Evolutionary conservation across 2,113 vertebrate species (phyloP).

Genomic region (Rhadina sibilatrix): DNA sequence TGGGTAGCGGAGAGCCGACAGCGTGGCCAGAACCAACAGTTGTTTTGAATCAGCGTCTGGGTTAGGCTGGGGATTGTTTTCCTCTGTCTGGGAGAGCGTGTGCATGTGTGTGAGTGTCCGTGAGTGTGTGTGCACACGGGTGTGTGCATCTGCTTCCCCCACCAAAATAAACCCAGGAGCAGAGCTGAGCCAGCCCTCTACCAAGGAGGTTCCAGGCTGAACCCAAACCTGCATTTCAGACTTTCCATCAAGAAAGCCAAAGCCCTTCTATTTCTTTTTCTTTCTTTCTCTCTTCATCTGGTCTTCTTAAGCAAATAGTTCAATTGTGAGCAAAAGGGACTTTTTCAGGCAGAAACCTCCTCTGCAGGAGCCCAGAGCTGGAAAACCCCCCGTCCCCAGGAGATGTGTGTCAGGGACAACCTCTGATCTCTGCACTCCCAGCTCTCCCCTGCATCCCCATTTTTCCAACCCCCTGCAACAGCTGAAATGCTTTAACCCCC

Average conservation of each 20-base stretch:
- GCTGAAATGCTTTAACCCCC: not conserved
- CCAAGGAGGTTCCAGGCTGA: not conserved
- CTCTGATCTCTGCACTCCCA: not conserved
- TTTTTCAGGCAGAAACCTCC: not conserved
- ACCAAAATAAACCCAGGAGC: not conserved
- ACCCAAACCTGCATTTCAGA: not conserved
- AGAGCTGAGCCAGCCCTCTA: not conserved
- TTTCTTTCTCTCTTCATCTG: not conserved
- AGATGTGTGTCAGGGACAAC: not conserved
- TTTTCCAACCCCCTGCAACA: not conserved
- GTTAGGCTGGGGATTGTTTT: not conserved
- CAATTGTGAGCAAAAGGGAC: not conserved
- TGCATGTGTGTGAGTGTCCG: not conserved
- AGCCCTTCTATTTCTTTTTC: not conserved
- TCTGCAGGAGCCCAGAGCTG: not conserved
- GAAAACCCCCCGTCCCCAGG: not conserved
- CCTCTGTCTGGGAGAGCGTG: not conserved
- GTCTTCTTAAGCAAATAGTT: not conserved
- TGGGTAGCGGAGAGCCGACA: not conserved
- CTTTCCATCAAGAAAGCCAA: not conserved
- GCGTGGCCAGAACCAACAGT: not conserved
- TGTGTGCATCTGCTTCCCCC: not conserved
- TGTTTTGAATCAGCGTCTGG: slow-evolving; percentile 25
- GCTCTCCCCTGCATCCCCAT: fast-evolving
- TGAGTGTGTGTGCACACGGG: not conserved